Evolutionary conservation across 2,113 vertebrate genomes (phyloP), one percentile per base, ranked within the genome.

Genomic region (Petrocephalus microphthalmus): DNA sequence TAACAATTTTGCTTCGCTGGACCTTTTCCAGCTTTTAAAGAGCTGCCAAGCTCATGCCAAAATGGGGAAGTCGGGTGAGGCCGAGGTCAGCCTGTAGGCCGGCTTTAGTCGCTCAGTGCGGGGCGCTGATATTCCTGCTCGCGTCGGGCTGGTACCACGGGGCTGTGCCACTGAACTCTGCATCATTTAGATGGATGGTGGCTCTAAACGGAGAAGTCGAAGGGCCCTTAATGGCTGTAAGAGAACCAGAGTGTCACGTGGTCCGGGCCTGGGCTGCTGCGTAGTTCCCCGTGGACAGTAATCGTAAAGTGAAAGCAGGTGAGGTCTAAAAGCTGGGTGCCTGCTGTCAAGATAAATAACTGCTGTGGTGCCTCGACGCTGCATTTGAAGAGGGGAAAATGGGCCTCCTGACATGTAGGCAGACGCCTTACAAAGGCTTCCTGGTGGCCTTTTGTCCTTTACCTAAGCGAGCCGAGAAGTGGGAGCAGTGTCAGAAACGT

Each of bases 381-480:
- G 13, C 17, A 15, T 45, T 42, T 54, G 57, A 25, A 29, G 25
- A 53, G 47, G 60, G 84, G 84, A 86, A 78, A 89, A 60, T 29
- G 8, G 19, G 33, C 52, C 88, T 85, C 49, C 84, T 54, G 51
- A 86, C 25, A 25, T 89, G 47, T 13, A 74, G 51, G n/a, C 29
- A 56, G 53, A 67, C 47, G 84, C 84, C 54, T 42, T 45, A 54
- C 85, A 52, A 86, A 86, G 42, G 64, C 29, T 51, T 89, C 88
- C 71, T 86, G 51, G 60, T 86, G 84, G 45, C 29, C 37, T 56
- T 51, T 88, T 85, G 56, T 88, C 37, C 37, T 83, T 45, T 67
- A 67, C 45, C 51, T 53, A 83, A 83, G 81, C 37, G 22, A 83
- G 17, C 17, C 8, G 20, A 49, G 81, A 49, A 45, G 81, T 42